These are phyloP conservation scores for Microctenopoma lineatum DNA, from an alignment of 2,797 vertebrate genomes.

Conservation along the genomic window DNA sequence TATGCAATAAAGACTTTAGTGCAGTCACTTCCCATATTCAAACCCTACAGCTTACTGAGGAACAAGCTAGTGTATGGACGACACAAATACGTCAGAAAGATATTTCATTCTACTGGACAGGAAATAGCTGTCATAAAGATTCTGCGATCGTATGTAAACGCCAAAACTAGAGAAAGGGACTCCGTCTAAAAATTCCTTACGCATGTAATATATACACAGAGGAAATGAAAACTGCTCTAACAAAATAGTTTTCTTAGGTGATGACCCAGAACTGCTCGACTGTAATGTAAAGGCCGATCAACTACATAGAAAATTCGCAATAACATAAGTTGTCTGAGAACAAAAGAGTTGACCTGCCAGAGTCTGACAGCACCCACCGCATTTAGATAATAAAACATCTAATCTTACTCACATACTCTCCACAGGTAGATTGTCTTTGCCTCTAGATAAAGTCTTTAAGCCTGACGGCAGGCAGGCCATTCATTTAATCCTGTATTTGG, in stretches of 20 bases:
- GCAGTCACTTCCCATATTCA: too few relatives aligned
- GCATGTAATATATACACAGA: too few relatives aligned
- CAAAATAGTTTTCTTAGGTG: too few relatives aligned
- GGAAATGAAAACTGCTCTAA: neutral
- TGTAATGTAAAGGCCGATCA: neutral
- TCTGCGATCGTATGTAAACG: neutral
- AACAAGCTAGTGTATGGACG: neutral
- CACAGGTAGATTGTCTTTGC: constrained; percentile 3
- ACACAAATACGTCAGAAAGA: too few relatives aligned
- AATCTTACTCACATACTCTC: constrained; percentile 47
- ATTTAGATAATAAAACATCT: neutral
- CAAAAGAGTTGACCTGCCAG: neutral
- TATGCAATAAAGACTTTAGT: too few relatives aligned
- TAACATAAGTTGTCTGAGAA: neutral
- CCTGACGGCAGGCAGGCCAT: neutral
- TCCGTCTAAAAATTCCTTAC: neutral
- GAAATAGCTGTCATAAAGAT: too few relatives aligned
- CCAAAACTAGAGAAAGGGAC: neutral
- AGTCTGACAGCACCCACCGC: neutral
- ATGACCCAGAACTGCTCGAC: neutral
- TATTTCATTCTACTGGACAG: too few relatives aligned
- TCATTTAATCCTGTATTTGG: neutral
- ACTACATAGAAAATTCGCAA: neutral
- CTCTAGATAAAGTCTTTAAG: neutral
- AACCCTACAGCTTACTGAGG: too few relatives aligned